These are phyloP conservation scores for Xylota segnis DNA, from an alignment of 2,888 invertebrate species.

Conservation along the genomic window DNA sequence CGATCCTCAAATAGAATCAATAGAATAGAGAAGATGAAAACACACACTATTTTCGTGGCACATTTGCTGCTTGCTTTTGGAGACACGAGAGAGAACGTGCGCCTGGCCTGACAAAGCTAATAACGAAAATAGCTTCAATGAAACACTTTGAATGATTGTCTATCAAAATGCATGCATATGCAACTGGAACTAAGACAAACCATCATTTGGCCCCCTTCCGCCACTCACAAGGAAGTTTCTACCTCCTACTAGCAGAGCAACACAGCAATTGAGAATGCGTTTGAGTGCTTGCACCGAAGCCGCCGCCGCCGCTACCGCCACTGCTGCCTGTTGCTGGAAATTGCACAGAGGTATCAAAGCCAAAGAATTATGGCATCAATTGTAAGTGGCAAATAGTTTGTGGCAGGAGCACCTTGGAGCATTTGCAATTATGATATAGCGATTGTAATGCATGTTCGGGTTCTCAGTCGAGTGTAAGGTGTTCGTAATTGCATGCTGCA, in stretches of 20 bases:
- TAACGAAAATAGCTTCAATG: conserved; percentile 43
- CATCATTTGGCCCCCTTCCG: background rate
- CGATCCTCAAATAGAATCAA: conserved; percentile 43
- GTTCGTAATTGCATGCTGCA: conserved; percentile 22
- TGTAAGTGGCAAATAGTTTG: conserved; percentile 36
- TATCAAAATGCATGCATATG: conserved; percentile 26
- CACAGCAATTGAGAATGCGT: conserved; percentile 36
- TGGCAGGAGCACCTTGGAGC: conserved; percentile 26
- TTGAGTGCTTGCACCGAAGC: conserved; percentile 33
- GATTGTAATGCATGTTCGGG: conserved; percentile 32
- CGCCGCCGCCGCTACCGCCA: background rate
- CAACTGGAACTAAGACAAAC: conserved; percentile 5
- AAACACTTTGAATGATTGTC: conserved; percentile 22
- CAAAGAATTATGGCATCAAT: conserved; percentile 27
- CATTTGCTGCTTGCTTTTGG: background rate
- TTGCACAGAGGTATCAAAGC: conserved; percentile 20
- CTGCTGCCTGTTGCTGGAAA: conserved; percentile 25
- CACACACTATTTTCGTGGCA: conserved; percentile 27
- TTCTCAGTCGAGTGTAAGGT: conserved; percentile 21
- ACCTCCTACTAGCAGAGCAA: background rate
- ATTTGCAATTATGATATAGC: conserved; percentile 21
- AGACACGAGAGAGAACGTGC: background rate
- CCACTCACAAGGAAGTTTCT: conserved; percentile 10
- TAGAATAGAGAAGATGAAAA: conserved; percentile 17
- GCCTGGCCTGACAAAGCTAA: background rate